These are phyloP conservation scores for Pomatostomus ruficeps DNA, from an alignment of 2,113 vertebrate genomes.

Conservation along the genomic window DNA sequence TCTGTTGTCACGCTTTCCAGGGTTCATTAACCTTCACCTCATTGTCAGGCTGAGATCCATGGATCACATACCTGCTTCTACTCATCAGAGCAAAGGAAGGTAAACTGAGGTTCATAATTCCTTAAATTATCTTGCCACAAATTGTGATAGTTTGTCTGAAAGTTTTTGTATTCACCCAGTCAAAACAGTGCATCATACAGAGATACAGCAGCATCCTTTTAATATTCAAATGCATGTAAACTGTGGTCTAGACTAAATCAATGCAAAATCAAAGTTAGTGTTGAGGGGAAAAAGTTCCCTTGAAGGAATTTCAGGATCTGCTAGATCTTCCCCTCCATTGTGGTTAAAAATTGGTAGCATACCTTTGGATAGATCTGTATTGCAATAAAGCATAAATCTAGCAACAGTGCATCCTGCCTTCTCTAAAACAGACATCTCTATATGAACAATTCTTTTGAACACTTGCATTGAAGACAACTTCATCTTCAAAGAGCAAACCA, in stretches of 20 bases:
- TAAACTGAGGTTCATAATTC: not conserved
- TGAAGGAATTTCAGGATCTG: not conserved
- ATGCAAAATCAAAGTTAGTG: not conserved
- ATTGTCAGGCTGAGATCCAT: not conserved
- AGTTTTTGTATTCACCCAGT: not conserved
- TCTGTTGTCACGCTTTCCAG: not conserved
- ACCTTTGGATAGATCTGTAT: not conserved
- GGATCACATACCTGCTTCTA: not conserved
- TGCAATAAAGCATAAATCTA: not conserved
- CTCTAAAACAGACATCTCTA: not conserved
- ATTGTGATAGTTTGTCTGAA: not conserved
- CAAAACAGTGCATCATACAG: not conserved
- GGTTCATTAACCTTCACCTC: not conserved
- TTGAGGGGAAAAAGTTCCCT: not conserved
- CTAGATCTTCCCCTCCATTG: not conserved
- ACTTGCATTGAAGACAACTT: not conserved
- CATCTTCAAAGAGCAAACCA: slow-evolving; percentile 23
- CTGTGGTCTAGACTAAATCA: not conserved
- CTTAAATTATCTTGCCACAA: not conserved
- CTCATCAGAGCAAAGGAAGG: not conserved
- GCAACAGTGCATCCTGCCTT: not conserved
- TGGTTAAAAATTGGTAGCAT: not conserved
- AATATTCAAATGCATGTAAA: not conserved
- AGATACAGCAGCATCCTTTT: not conserved
- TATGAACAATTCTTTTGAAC: not conserved